Base-by-base conservation (phyloP, 2,888 invertebrate genomes). In the Synanthedon vespiformis region DNA sequence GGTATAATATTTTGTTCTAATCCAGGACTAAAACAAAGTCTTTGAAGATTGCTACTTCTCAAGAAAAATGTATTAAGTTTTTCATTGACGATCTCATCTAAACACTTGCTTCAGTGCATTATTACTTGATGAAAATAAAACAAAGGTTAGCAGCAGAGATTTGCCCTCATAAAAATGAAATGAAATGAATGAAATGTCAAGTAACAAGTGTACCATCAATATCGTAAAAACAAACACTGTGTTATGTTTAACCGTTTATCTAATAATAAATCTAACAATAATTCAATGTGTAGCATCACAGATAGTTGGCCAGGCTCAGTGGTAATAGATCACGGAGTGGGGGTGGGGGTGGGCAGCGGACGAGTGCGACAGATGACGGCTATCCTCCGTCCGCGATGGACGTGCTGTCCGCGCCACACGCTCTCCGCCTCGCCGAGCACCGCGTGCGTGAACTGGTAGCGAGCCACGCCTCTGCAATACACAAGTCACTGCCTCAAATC, bases 401-500 rank as follows among this genome's bases (percentile, higher is more conserved):
- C 51, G 0, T 12, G n/a, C 27, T 1, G 34, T 0, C 75, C 78
- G 56, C 76, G 68, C 75, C 75, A 83, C 57, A 0, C 10, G 60
- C 78, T 76, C 91, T 93, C 81, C 80, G 49, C 73, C 34, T 65
- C 76, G 53, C 76, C 73, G 55, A 97, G 87, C 62, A 99, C 93
- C 80, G 96, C 98, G 85, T 99, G 99, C 2, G 94, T 94, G 79
- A 94, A 99, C 60, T 94, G 89, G 74, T 95, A 97, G 50, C 99
- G 90, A 0, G 95, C 94, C 50, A 87, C 78, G 54, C 93, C 93
- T 60, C 95, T 95, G 68, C 47, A 71, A 62, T 2, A 8, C 14
- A 44, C 2, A 34, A 34, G 22, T 22, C 22, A 5, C 5, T 22
- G 5, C 0, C 5, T 5, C 22, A 22, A 22, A 22, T 22, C 22